These are phyloP conservation scores for Dioctria rufipes DNA, from an alignment of 2,888 invertebrate species.

Conservation along the genomic window DNA sequence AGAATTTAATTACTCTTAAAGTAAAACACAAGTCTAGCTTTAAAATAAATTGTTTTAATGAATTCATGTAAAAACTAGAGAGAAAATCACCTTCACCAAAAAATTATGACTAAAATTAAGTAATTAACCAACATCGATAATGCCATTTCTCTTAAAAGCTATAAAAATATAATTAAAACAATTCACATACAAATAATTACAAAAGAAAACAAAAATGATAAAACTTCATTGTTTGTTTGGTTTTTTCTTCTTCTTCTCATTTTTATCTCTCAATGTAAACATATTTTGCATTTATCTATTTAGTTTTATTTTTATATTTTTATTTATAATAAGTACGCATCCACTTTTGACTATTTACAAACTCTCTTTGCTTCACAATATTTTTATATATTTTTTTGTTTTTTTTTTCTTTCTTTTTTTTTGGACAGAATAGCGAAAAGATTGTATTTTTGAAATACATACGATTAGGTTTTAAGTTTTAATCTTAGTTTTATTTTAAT, in stretches of 20 bases:
- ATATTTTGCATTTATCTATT: slow-evolving; percentile 51
- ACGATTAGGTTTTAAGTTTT: slow-evolving; percentile 54
- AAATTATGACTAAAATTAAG: slow-evolving; percentile 44
- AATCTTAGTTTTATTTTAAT: slow-evolving; percentile 56
- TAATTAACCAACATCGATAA: slow-evolving; percentile 43
- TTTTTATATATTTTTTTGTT: slow-evolving; percentile 21
- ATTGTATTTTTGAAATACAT: slow-evolving; percentile 63
- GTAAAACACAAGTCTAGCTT: slow-evolving; percentile 47
- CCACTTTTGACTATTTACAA: slow-evolving; percentile 48
- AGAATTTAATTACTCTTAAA: slow-evolving; percentile 49
- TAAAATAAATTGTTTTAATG: slow-evolving; percentile 27
- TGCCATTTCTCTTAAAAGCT: slow-evolving; percentile 42
- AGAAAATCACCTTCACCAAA: slow-evolving; percentile 45
- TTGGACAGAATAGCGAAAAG: slow-evolving; percentile 63
- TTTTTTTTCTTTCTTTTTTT: not conserved
- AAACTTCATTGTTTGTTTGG: not conserved
- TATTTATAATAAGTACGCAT: slow-evolving; percentile 43
- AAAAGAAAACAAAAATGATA: slow-evolving; percentile 11
- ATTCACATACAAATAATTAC: slow-evolving; percentile 33
- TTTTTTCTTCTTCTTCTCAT: slow-evolving; percentile 20
- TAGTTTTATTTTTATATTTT: not conserved
- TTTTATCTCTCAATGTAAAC: slow-evolving; percentile 36
- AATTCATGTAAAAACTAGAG: slow-evolving; percentile 12
- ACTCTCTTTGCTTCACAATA: slow-evolving; percentile 24
- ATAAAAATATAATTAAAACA: slow-evolving; percentile 26